A percentile compares a stretch with the other conserved stretches of the same genome.
Evolutionary conservation across 2,888 invertebrate species (phyloP).

Genomic region (Carpatolechia fugitivella): DNA sequence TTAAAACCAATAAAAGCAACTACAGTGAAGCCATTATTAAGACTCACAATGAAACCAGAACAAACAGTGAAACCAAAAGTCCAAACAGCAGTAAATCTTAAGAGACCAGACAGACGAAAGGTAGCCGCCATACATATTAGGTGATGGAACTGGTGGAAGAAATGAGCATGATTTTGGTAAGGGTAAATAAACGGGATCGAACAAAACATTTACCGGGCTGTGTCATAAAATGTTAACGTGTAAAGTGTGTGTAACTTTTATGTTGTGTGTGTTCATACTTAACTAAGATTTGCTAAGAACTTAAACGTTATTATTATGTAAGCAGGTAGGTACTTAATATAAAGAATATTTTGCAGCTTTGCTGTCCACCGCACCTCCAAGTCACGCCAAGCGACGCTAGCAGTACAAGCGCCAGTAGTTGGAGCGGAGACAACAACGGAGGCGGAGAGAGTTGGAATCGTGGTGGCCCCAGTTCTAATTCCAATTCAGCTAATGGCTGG

Average conservation of each 20-base stretch:
- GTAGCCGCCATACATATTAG: neutral
- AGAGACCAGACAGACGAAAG: neutral
- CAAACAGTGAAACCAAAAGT: neutral
- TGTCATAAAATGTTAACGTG: too few species aligned
- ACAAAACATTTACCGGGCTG: too few species aligned
- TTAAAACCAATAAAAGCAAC: neutral
- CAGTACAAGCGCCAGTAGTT: neutral
- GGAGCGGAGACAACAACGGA: neutral
- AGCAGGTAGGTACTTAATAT: too few species aligned
- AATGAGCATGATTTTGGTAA: neutral
- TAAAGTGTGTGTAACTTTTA: too few species aligned
- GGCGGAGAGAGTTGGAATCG: neutral
- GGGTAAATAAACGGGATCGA: neutral
- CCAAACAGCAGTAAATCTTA: neutral
- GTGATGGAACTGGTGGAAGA: neutral
- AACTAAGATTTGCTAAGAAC: too few species aligned
- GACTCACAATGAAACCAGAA: neutral
- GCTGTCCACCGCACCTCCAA: slow-evolving; percentile 68
- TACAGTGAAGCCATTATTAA: neutral
- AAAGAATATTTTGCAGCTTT: slow-evolving; percentile 77
- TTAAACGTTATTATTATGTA: too few species aligned
- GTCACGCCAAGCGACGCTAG: neutral
- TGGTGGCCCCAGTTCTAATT: neutral
- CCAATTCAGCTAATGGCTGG: neutral
- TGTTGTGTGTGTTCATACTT: too few species aligned